Percentiles rank a stretch among this genome's conserved stretches.
These are phyloP conservation scores for Poeciliopsis gracilis DNA, from an alignment of 2,797 vertebrate species.

Conservation along the genomic window DNA sequence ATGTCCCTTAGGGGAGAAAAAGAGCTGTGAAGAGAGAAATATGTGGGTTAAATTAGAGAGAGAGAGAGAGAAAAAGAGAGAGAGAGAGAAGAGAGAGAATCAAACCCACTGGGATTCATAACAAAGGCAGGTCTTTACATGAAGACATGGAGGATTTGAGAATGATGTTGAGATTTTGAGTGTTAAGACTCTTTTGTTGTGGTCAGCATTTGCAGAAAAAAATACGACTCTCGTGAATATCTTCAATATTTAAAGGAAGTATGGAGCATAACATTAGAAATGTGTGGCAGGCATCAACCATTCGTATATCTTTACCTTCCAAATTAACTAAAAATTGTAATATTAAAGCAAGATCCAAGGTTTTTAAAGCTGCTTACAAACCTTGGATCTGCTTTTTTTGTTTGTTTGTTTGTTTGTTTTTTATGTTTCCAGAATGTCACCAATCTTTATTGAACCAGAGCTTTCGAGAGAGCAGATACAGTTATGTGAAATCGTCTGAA, in stretches of 20 bases:
- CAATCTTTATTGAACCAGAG: not conserved
- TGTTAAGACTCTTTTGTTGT: not conserved
- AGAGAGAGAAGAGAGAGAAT: not conserved
- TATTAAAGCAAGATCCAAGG: not conserved
- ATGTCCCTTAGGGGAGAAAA: not conserved
- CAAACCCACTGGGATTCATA: not conserved
- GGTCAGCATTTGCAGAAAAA: not conserved
- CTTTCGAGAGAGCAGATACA: not conserved
- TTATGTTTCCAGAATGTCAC: not conserved
- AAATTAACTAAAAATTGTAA: not conserved
- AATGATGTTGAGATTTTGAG: not conserved
- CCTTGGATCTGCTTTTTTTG: not conserved
- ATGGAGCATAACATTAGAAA: not conserved
- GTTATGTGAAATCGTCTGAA: not conserved
- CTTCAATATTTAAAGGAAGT: not conserved
- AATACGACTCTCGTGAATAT: not conserved
- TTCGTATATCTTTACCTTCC: not conserved
- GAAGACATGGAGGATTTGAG: not conserved
- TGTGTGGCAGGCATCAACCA: not conserved
- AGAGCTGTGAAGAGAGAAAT: slow-evolving; percentile 6
- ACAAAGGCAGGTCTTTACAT: not conserved
- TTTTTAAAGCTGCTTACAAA: not conserved
- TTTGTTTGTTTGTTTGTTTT: not conserved
- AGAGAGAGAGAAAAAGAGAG: not conserved
- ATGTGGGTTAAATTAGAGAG: slow-evolving; percentile 8